A percentile compares a stretch with the other conserved stretches of the same genome.
Evolutionary conservation across 2,113 vertebrate species (phyloP).

Genomic region (Limnothrissa miodon): DNA sequence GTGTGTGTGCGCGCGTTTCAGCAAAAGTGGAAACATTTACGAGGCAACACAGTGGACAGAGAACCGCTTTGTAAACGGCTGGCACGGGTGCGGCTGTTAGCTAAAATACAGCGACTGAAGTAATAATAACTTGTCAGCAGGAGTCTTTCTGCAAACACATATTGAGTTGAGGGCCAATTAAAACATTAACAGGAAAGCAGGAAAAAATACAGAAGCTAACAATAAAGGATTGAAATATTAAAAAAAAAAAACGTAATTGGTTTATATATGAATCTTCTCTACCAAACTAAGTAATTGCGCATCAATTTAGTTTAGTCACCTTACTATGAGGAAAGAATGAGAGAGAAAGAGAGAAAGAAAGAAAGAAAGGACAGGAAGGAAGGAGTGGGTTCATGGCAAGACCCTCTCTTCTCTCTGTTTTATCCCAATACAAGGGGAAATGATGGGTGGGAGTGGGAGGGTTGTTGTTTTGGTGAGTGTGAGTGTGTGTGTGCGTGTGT

Average conservation of each 20-base stretch:
- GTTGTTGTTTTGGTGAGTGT: background rate
- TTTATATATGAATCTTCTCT: background rate
- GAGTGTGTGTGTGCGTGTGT: background rate
- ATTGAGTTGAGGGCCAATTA: background rate
- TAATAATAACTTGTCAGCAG: background rate
- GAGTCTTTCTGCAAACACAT: background rate
- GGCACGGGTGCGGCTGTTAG: background rate
- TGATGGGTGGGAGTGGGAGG: background rate
- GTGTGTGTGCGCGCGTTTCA: background rate
- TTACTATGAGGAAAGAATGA: background rate
- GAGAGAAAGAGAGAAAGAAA: background rate
- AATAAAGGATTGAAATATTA: background rate
- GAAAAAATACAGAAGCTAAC: background rate
- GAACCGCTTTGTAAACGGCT: background rate
- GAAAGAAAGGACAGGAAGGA: background rate
- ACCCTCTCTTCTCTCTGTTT: background rate
- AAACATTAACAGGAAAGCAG: background rate
- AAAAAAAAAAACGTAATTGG: background rate
- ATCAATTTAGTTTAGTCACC: background rate
- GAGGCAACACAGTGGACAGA: conserved; percentile 14
- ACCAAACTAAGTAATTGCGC: background rate
- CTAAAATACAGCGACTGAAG: background rate
- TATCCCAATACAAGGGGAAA: background rate
- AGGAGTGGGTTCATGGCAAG: conserved; percentile 21
- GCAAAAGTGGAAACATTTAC: background rate